Conservation (phyloP, 2,888 invertebrate species). For the Eubasilissa splendida region DNA sequence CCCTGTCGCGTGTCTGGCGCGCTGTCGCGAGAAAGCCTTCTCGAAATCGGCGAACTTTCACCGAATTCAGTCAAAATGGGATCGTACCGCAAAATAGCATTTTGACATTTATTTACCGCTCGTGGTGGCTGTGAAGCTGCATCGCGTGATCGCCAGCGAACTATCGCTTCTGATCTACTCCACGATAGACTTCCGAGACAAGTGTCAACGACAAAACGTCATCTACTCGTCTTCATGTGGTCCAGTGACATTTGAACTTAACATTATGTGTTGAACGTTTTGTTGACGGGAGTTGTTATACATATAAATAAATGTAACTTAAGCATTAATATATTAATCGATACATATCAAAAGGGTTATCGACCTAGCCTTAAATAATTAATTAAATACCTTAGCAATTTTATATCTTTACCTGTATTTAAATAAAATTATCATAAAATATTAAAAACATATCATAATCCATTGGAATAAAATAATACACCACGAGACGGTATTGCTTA, state of each 20-base stretch:
- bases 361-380: conserved; percentile 49
- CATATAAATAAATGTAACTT: conserved; percentile 42
- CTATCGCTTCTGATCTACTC: background rate
- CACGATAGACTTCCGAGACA: background rate
- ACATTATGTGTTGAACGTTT: background rate
- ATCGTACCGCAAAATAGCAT: conserved; percentile 15
- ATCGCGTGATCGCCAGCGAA: background rate
- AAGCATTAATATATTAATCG: conserved; percentile 36
- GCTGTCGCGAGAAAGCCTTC: background rate
- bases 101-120: conserved; percentile 31
- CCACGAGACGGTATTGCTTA: background rate
- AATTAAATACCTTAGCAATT: background rate
- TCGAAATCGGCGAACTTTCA: background rate
- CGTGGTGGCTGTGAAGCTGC: background rate
- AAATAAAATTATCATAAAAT: too few species aligned
- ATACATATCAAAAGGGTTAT: conserved; percentile 54
- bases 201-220: conserved; percentile 1
- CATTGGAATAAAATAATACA: too few species aligned
- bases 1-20: background rate
- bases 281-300: conserved; percentile 9
- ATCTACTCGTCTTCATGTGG: conserved; percentile 1
- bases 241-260: conserved; percentile 33
- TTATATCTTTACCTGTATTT: too few species aligned
- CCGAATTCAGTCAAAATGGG: conserved; percentile 19
- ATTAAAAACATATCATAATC: too few species aligned